These are phyloP conservation scores for Leptinotarsa undecemlineata DNA, from an alignment of 1,140 invertebrate genomes.

Conservation along the genomic window DNA sequence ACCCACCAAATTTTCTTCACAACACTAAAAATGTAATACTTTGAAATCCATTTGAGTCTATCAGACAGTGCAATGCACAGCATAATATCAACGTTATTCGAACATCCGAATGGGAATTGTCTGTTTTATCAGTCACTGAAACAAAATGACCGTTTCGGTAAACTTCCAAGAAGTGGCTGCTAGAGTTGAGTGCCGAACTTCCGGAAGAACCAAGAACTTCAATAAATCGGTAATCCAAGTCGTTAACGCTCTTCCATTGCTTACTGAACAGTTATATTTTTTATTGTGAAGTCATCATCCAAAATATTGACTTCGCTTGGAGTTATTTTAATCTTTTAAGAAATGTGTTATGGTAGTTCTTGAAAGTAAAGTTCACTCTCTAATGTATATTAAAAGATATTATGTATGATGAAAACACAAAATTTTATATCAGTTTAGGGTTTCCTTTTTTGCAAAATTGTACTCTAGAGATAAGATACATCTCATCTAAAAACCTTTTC, in stretches of 20 bases:
- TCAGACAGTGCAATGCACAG: background rate
- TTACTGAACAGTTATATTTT: constrained; percentile 41
- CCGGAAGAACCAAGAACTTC: constrained; percentile 35
- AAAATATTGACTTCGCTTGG: background rate
- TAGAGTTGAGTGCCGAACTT: constrained; percentile 33
- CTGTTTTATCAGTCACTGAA: background rate
- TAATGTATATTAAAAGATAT: too few species aligned
- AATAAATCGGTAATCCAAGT: constrained; percentile 37
- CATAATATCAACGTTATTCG: background rate
- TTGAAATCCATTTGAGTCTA: too few species aligned
- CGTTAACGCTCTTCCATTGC: constrained; percentile 38
- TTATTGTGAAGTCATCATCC: constrained; percentile 33
- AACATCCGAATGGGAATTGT: background rate
- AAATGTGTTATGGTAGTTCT: too few species aligned
- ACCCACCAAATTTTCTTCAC: too few species aligned
- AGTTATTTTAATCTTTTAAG: background rate
- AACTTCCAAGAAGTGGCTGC: constrained; percentile 31
- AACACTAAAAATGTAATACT: too few species aligned
- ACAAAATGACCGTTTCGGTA: background rate
- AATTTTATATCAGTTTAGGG: too few species aligned
- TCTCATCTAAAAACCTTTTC: too few species aligned
- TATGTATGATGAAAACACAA: too few species aligned
- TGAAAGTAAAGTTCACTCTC: too few species aligned
- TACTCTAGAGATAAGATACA: too few species aligned
- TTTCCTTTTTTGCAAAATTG: too few species aligned